phyloP scores from a whole-genome alignment of 2,888 invertebrate species.

The Orthosia gracilis region DNA sequence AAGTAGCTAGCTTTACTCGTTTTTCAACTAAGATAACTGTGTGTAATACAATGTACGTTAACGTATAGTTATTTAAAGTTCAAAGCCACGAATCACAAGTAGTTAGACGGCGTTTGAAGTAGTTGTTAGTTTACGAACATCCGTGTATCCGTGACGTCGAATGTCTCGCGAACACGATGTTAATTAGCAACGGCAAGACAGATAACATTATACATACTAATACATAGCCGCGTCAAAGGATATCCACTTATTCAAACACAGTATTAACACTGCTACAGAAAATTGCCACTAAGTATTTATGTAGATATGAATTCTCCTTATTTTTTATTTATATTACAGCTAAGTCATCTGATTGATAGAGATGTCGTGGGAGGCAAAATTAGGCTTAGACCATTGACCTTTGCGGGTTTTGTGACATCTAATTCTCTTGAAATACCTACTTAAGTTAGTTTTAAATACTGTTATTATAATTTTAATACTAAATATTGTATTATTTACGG shows the following conservation, averaged over 20 bases:
- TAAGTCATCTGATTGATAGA: conserved; percentile 42
- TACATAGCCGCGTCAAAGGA: background rate
- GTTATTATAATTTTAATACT: background rate
- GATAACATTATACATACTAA: conserved; percentile 34
- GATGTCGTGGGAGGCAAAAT: conserved; percentile 2
- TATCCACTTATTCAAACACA: background rate
- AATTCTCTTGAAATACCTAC: background rate
- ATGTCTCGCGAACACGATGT: conserved; percentile 41
- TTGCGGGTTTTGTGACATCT: conserved; percentile 8
- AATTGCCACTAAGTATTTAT: conserved; percentile 4
- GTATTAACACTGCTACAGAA: conserved; percentile 2
- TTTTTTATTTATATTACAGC: conserved; percentile 19
- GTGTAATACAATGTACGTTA: conserved; percentile 15
- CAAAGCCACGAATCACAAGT: conserved; percentile 48
- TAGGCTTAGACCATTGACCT: background rate
- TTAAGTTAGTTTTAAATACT: background rate
- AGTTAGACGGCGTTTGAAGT: conserved; percentile 48
- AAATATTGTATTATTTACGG: background rate
- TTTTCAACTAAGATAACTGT: conserved; percentile 30
- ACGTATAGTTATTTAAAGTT: conserved; percentile 42
- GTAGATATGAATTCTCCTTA: conserved; percentile 1
- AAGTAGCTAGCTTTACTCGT: conserved; percentile 32
- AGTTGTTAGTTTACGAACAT: conserved; percentile 52
- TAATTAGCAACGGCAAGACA: conserved; percentile 46
- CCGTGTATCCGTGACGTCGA: conserved; percentile 34